These are phyloP conservation scores for Agrochola lota DNA, from an alignment of 2,888 invertebrate species.

Conservation along the genomic window DNA sequence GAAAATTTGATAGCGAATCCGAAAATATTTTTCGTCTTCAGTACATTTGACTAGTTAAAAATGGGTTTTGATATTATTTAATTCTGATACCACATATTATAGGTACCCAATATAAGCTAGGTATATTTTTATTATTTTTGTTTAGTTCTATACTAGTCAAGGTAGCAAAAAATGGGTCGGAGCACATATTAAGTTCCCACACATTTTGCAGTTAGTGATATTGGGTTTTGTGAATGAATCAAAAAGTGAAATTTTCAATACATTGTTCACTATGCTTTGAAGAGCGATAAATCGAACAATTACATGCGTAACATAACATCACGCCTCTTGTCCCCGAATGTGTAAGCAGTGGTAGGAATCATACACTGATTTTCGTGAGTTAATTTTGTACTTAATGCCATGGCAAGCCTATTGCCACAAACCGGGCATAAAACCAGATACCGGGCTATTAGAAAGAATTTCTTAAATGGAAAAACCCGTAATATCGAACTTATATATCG, in stretches of 20 bases:
- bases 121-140: no score
- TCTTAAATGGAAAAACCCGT: no score
- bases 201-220: not conserved
- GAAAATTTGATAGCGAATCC: not conserved
- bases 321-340: rapidly evolving
- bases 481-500: no score
- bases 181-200: not conserved
- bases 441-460: no score
- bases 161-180: not conserved
- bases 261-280: not conserved
- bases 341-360: not conserved
- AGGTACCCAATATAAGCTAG: no score
- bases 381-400: not conserved
- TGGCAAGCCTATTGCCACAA: not conserved
- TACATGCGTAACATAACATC: not conserved
- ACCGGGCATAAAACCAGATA: not conserved
- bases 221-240: not conserved
- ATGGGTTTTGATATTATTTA: no score
- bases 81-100: no score
- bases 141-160: no score
- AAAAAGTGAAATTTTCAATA: not conserved
- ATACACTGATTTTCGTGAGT: not conserved
- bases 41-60: no score
- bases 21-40: not conserved
- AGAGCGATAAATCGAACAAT: not conserved